Base-by-base conservation (phyloP, 2,888 invertebrate species). In the Amiota mariae region DNA sequence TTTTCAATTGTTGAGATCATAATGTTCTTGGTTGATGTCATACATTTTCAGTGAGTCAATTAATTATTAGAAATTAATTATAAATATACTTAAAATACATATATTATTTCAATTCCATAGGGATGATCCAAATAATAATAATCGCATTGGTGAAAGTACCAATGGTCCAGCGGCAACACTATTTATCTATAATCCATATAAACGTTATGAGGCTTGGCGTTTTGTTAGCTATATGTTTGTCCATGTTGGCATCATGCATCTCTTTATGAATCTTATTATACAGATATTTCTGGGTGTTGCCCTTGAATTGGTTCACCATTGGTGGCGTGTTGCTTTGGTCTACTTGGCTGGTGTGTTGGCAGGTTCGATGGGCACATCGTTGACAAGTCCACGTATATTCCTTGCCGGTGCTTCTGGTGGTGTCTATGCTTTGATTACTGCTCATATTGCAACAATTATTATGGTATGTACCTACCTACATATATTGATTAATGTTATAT, bases 171-270 rank as follows among this genome's bases (percentile, higher is more conserved):
- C 95, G 51, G 94, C 96, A 10, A 93, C 93, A 71, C 89, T 94
- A 3, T 94, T 98, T 80, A 96, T 98, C 78, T 98, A 97, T 90
- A 94, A 96, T 90, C 98, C 98, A 0, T 92, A 93, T 76, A 93
- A 93, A 85, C 92, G 98, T 76, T 92, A 94, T 72, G 95, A 99
- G 90, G 94, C 94, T 0, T 99, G 99, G 99, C 92, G 99, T 84
- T 99, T 94, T 89, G 84, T 98, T 67, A 95, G 96, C 0, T 99
- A 99, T 88, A 98, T 98, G 97, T 94, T 98, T 88, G 96, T 98
- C 36, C 98, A 98, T 90, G 95, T 97, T 76, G 97, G 97, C 70
- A 93, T 94, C 67, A 93, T 95, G 86, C 99, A 99, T 89, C 91
- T 99, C 54, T 91, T 96, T 77, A 96, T 97, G 85, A 99, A 99